Percentiles rank a stretch among this genome's conserved stretches.
phyloP scores from a whole-genome alignment of 2,113 vertebrate species.

The Prolemur simus region DNA sequence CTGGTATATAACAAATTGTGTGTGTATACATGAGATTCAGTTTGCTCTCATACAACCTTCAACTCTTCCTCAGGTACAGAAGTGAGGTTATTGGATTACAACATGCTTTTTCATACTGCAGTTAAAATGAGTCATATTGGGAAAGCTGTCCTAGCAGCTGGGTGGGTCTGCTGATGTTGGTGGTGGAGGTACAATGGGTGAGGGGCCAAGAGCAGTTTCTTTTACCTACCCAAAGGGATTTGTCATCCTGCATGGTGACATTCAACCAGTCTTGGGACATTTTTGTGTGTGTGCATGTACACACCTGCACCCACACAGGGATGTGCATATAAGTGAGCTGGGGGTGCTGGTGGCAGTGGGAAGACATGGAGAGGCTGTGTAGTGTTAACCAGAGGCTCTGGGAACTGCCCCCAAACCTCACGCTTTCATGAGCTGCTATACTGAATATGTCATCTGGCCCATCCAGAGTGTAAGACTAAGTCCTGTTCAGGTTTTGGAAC shows the following conservation, averaged over 20 bases:
- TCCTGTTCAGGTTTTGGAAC: neutral
- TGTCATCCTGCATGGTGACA: neutral
- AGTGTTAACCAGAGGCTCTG: neutral
- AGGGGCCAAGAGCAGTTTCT: neutral
- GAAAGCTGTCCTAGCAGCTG: neutral
- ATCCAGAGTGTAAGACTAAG: neutral
- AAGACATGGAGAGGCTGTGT: neutral
- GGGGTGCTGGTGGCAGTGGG: too few species aligned
- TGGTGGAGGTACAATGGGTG: neutral
- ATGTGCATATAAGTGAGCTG: neutral
- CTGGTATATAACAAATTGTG: neutral
- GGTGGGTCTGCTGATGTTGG: neutral
- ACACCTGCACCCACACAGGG: neutral
- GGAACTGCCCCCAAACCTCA: neutral
- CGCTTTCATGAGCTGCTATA: neutral
- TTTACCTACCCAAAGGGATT: neutral
- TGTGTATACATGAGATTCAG: neutral
- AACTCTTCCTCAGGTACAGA: neutral
- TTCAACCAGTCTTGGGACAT: neutral
- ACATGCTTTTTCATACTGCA: neutral
- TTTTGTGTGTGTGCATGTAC: neutral
- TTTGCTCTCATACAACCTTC: neutral
- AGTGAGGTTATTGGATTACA: neutral
- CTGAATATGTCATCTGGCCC: neutral
- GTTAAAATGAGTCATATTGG: neutral